A percentile compares a stretch with the other conserved stretches of the same genome.
These are phyloP conservation scores for Cheilosia vernalis DNA, from an alignment of 2,888 invertebrate species.

Conservation along the genomic window DNA sequence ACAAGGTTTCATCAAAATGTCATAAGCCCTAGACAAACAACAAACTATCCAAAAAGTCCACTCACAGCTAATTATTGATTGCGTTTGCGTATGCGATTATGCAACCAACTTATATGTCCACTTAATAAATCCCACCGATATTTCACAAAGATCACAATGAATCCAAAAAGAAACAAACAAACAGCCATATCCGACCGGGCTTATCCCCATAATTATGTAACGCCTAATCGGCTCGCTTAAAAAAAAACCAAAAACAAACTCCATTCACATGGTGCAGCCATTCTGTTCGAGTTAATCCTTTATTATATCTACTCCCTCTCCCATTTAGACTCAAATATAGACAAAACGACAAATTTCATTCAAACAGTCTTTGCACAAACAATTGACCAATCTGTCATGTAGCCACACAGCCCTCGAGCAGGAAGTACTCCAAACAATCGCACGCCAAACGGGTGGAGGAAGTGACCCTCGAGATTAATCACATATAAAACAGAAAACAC, in stretches of 20 bases:
- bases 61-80: too few species aligned
- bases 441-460: constrained; percentile 69
- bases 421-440: constrained; percentile 66
- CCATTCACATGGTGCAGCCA: constrained; percentile 12
- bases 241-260: background rate
- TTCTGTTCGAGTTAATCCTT: constrained; percentile 59
- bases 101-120: too few species aligned
- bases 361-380: constrained; percentile 59
- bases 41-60: too few species aligned
- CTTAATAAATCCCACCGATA: background rate
- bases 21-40: too few species aligned
- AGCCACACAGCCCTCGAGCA: constrained; percentile 64
- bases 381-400: constrained; percentile 69
- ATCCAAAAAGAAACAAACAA: background rate
- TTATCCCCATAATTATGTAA: constrained; percentile 33
- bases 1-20: too few species aligned
- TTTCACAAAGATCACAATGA: background rate
- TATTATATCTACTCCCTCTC: constrained; percentile 3
- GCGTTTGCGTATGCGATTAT: too few species aligned
- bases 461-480: constrained; percentile 69
- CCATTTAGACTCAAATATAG: background rate
- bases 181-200: background rate
- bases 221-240: constrained; percentile 18
- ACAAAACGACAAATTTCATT: constrained; percentile 71
- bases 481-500: constrained; percentile 49